phyloP scores from a whole-genome alignment of 1,140 invertebrate genomes.

The Babylonia areolata region DNA sequence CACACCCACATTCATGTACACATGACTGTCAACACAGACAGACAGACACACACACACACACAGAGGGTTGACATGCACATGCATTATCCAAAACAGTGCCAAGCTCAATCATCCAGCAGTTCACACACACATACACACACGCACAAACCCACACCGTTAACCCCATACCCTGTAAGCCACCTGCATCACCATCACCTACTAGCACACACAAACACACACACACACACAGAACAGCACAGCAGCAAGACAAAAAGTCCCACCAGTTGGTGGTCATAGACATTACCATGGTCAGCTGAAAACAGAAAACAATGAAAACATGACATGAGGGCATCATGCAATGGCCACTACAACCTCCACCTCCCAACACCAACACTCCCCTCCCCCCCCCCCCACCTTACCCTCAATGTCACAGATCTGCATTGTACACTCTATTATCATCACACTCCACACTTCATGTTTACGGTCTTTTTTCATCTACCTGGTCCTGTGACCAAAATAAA shows the following conservation, averaged over 20 bases:
- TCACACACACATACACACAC: background rate
- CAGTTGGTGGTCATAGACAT: background rate
- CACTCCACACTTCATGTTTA: too few species aligned
- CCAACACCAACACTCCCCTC: too few species aligned
- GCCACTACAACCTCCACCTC: background rate
- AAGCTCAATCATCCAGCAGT: background rate
- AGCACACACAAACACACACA: background rate
- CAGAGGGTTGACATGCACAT: background rate
- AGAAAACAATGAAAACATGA: background rate
- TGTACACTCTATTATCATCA: background rate
- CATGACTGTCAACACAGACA: background rate
- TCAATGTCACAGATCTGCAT: too few species aligned
- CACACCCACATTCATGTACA: too few species aligned
- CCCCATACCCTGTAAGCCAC: background rate
- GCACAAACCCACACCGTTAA: background rate
- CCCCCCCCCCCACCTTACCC: too few species aligned
- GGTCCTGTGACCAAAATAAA: too few species aligned
- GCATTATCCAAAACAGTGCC: background rate
- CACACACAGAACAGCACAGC: background rate
- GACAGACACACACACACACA: background rate
- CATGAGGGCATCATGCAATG: background rate
- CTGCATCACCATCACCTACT: background rate
- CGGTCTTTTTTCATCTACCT: too few species aligned
- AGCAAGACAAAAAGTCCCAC: background rate
- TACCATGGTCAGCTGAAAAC: conserved; percentile 13